Percentiles rank a stretch among this genome's conserved stretches.
Evolutionary conservation across 2,888 invertebrate species (phyloP).

Genomic region (Tinea trinotella): DNA sequence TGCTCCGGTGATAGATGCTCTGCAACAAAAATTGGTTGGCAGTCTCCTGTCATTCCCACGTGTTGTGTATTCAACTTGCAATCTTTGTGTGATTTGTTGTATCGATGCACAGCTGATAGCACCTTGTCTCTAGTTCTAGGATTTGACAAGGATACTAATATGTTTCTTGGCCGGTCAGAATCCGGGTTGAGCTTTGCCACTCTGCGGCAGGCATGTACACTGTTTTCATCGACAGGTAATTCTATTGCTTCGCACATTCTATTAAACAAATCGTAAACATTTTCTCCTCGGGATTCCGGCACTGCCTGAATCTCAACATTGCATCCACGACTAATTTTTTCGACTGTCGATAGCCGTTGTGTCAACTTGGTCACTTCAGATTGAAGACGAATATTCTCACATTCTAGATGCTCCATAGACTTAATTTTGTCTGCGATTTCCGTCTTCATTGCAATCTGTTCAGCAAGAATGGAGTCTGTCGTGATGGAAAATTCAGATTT

Average conservation of each 20-base stretch:
- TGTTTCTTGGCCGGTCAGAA: slow-evolving; percentile 21
- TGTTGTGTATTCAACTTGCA: slow-evolving; percentile 18
- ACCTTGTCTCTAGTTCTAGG: slow-evolving; percentile 22
- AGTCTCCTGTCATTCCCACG: slow-evolving; percentile 20
- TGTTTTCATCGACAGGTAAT: not conserved
- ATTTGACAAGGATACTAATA: slow-evolving; percentile 19
- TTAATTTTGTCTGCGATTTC: slow-evolving; percentile 15
- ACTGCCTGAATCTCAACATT: slow-evolving; percentile 23
- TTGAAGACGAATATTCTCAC: slow-evolving; percentile 11
- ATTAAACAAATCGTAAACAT: slow-evolving; percentile 11
- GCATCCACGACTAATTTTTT: slow-evolving; percentile 20
- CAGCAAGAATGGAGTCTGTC: not conserved
- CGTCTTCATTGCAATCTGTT: slow-evolving; percentile 2
- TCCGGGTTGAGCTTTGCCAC: slow-evolving; percentile 21
- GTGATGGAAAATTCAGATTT: too few relatives aligned
- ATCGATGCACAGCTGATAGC: slow-evolving; percentile 21
- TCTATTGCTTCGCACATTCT: slow-evolving; percentile 13
- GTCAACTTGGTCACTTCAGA: slow-evolving; percentile 2
- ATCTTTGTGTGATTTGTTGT: slow-evolving; percentile 22
- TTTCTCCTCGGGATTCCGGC: slow-evolving; percentile 20
- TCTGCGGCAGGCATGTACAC: slow-evolving; percentile 19
- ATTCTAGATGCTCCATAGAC: slow-evolving; percentile 14
- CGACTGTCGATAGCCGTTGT: slow-evolving; percentile 16
- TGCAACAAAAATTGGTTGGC: slow-evolving; percentile 17
- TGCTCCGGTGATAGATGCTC: slow-evolving; percentile 24